Evolutionary conservation across 2,888 invertebrate genomes (phyloP).

Genomic region (Micoletzkya japonica): DNA sequence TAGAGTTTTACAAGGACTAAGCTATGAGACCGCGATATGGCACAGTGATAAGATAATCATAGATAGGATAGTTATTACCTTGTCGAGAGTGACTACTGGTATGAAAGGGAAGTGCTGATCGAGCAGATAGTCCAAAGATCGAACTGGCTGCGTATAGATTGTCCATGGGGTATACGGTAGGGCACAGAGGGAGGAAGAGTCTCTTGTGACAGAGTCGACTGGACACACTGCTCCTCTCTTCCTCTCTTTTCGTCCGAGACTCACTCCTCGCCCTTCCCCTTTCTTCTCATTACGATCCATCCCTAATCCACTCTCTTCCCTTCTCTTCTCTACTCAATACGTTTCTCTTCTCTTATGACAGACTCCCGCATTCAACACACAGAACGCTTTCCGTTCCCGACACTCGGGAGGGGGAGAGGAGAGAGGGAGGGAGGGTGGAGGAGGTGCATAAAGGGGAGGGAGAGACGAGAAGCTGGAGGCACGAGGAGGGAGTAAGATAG

Average conservation of each 20-base stretch:
- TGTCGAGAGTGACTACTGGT: too few species aligned
- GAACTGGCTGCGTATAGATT: neutral
- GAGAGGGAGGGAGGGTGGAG: neutral
- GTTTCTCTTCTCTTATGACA: neutral
- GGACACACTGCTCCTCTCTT: too few species aligned
- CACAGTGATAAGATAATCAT: neutral
- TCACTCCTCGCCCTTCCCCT: neutral
- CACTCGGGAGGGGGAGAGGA: slow-evolving; percentile 9
- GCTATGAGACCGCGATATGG: neutral
- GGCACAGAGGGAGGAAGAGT: slow-evolving; percentile 3
- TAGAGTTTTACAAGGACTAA: too few species aligned
- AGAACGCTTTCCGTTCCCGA: neutral
- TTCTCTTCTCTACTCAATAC: neutral
- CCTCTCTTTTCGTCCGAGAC: neutral
- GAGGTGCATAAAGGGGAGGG: slow-evolving; percentile 1
- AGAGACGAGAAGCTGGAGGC: slow-evolving; percentile 2
- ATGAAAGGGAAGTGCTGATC: too few species aligned
- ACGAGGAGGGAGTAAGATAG: neutral
- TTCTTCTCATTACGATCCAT: neutral
- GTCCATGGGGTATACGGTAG: neutral
- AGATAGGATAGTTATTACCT: neutral
- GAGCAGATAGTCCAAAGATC: too few species aligned
- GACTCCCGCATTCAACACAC: neutral
- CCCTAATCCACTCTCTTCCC: neutral
- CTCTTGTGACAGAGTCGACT: neutral